Percentiles rank a stretch among this genome's conserved stretches.
Evolutionary conservation across 2,797 vertebrate species (phyloP).

Genomic region (Pipistrellus nathusii): DNA sequence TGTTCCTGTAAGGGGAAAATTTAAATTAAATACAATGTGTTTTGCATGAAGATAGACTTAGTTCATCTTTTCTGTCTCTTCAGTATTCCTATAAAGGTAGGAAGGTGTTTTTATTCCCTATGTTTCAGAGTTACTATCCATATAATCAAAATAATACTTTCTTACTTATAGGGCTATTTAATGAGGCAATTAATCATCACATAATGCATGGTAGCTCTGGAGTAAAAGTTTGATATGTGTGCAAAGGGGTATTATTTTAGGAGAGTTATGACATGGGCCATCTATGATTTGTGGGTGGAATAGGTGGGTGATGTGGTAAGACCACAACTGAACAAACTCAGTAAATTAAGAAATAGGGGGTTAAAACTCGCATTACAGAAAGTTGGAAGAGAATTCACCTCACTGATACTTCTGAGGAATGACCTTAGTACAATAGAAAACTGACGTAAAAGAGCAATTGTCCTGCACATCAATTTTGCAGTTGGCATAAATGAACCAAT

Average conservation of each 20-base stretch:
- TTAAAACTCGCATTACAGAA: background rate
- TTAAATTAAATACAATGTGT: background rate
- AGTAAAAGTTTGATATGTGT: slow-evolving; percentile 43
- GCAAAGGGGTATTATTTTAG: slow-evolving; percentile 71
- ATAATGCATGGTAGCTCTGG: background rate
- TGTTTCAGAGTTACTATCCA: background rate
- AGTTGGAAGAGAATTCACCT: slow-evolving; percentile 16
- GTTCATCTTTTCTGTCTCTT: background rate
- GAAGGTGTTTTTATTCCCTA: background rate
- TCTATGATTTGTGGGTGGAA: slow-evolving; percentile 44
- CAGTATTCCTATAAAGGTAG: background rate
- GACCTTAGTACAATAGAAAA: background rate
- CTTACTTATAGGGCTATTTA: slow-evolving; percentile 12
- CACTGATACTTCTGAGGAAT: background rate
- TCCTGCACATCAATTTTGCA: background rate
- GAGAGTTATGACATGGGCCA: background rate
- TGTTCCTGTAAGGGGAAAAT: background rate
- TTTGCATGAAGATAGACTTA: background rate
- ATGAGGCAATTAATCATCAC: slow-evolving; percentile 37
- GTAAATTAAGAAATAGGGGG: slow-evolving; percentile 64
- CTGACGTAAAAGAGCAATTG: background rate
- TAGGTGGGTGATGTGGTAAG: slow-evolving; percentile 26
- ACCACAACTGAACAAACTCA: slow-evolving; percentile 52
- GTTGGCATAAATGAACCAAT: background rate
- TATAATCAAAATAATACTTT: slow-evolving; percentile 47